These are phyloP conservation scores for Drosophila atroscutellata DNA, from an alignment of 2,888 invertebrate species.

Conservation along the genomic window DNA sequence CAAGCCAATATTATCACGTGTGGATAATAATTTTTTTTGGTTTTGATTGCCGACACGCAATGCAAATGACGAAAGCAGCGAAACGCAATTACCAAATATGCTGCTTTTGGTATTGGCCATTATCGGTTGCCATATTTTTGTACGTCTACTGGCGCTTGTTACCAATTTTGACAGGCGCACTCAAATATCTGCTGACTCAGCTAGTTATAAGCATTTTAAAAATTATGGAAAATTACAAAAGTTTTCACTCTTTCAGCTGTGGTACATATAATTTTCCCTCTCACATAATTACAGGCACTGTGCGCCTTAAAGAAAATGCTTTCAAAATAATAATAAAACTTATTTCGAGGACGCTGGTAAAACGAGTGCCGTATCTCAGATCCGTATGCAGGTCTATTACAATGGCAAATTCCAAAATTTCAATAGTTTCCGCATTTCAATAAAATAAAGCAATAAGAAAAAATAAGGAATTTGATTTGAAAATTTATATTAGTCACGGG, in stretches of 20 bases:
- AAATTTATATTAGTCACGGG: constrained; percentile 14
- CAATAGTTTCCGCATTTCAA: constrained; percentile 43
- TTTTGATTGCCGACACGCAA: constrained; percentile 51
- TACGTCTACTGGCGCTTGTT: constrained; percentile 22
- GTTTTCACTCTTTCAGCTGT: constrained; percentile 32
- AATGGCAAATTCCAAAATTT: constrained; percentile 34
- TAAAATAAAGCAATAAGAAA: background rate
- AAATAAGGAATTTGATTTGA: constrained; percentile 9
- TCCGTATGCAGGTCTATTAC: constrained; percentile 7
- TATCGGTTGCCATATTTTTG: constrained; percentile 20
- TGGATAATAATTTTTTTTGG: constrained; percentile 21
- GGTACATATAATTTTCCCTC: constrained; percentile 49
- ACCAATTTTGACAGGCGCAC: constrained; percentile 15
- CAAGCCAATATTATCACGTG: constrained; percentile 4
- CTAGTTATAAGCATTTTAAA: constrained; percentile 43
- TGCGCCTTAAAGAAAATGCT: constrained; percentile 40
- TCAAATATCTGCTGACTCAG: constrained; percentile 11
- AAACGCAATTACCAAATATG: constrained; percentile 9
- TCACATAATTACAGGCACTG: constrained; percentile 30
- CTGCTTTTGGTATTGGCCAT: constrained; percentile 26
- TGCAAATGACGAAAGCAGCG: constrained; percentile 48
- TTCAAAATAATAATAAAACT: constrained; percentile 36
- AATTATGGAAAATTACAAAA: constrained; percentile 50
- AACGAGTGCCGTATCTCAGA: constrained; percentile 24
- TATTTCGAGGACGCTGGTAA: constrained; percentile 38